Evolutionary conservation across 2,113 vertebrate species (phyloP).

Genomic region (Podiceps cristatus): DNA sequence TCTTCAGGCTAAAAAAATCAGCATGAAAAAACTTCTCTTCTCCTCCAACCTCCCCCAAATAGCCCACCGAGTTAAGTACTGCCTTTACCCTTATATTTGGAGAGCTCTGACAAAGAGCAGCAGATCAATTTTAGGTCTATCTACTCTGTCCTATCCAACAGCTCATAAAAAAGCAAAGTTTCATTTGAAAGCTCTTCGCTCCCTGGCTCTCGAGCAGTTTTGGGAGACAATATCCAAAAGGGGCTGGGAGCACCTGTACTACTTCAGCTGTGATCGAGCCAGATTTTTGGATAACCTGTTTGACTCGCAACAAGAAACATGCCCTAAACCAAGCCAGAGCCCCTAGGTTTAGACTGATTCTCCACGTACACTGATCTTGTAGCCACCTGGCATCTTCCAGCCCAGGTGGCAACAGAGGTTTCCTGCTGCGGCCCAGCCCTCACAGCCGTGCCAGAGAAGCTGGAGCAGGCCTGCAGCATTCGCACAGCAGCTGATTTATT

Average conservation of each 20-base stretch:
- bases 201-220: not conserved
- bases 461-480: not conserved
- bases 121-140: constrained; percentile 37
- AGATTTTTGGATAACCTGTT: not conserved
- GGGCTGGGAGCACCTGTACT: not conserved
- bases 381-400: not conserved
- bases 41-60: not conserved
- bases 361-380: not conserved
- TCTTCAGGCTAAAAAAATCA: not conserved
- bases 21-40: not conserved
- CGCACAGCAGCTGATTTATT: not conserved
- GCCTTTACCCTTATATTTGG: not conserved
- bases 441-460: not conserved
- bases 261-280: not conserved
- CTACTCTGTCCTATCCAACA: not conserved
- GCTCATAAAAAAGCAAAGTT: constrained; percentile 41
- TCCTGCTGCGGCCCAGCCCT: not conserved
- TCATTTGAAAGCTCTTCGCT: not conserved
- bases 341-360: not conserved
- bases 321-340: not conserved
- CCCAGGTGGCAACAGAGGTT: not conserved
- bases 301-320: not conserved
- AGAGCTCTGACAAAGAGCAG: not conserved
- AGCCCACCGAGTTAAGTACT: not conserved
- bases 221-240: constrained; percentile 12